Base-by-base conservation (phyloP, 2,797 vertebrate species). In the Morus bassanus region DNA sequence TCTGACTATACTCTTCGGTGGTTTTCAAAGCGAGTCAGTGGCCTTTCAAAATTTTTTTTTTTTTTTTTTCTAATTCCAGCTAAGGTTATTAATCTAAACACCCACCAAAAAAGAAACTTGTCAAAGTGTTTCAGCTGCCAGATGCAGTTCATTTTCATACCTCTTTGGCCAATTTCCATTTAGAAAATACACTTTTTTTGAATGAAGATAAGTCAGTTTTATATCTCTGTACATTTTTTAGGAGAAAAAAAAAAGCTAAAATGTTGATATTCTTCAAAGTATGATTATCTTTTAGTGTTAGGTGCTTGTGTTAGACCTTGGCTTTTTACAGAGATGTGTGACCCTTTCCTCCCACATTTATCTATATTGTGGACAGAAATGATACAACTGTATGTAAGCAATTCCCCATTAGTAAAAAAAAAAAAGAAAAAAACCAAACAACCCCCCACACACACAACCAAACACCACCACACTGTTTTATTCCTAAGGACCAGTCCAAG, bases 161-260 rank as follows among this genome's bases (percentile, higher is more conserved):
- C 30, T 61, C 59, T 85, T 18, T 27, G 37, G 54, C 21, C 67
- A 54, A 35, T 28, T 82, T 73, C 69, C 11, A 3, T 60, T 67
- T 80, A 70, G 37, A 85, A 94, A 76, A 90, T 13, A 70, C 7
- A n/a, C 16, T 35, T 13, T 75, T 96, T 92, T 57, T 85, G 15
- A 81, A 79, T 37, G 30, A 60, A 64, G n/a, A 7, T 8, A 56
- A 70, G 6, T 27, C 46, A n/a, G 18, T 35, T 85, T 68, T 85
- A 4, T 65, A 64, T 17, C 28, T 39, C 31, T 11, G 3, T 31
- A 14, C 5, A 6, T 41, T 48, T 65, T 83, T 68, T 27, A 45
- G 6, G 6, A 7, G 10, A 51, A 60, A 60, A 65, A 30, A 30
- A 65, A 35, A 67, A 48, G 9, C 45, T 30, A 56, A 80, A 57